These are phyloP conservation scores for Brachionus plicatilis DNA, from an alignment of 1,140 invertebrate genomes.

Conservation along the genomic window DNA sequence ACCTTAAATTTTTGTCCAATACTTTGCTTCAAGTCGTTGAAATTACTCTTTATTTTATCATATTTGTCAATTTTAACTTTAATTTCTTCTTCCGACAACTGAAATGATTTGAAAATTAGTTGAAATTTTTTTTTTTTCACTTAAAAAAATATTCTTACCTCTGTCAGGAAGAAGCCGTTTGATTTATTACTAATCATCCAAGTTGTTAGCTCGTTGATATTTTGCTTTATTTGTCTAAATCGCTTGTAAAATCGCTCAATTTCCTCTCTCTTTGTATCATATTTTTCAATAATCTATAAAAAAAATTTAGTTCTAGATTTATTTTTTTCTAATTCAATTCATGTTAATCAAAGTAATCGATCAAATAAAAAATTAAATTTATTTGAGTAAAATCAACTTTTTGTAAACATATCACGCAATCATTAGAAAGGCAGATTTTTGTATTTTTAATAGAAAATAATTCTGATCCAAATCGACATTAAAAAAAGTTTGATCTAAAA, in stretches of 20 bases:
- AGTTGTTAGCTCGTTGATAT: neutral
- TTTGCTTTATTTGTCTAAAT: neutral
- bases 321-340: neutral
- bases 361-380: neutral
- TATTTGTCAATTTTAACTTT: slow-evolving; percentile 16
- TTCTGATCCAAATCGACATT: too few relatives aligned
- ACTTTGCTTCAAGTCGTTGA: neutral
- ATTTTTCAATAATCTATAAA: slow-evolving; percentile 3
- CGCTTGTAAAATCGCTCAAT: neutral
- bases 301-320: neutral
- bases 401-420: too few relatives aligned
- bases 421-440: too few relatives aligned
- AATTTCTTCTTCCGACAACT: neutral
- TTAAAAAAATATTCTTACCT: neutral
- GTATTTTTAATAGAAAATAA: too few relatives aligned
- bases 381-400: too few relatives aligned
- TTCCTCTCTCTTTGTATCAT: neutral
- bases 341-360: neutral
- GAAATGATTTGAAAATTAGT: neutral
- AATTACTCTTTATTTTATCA: neutral
- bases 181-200: neutral
- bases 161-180: neutral
- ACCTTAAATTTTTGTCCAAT: neutral
- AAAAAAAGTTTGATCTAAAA: too few relatives aligned
- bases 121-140: too few relatives aligned